Percentiles rank a stretch among this genome's conserved stretches.
These are phyloP conservation scores for Biston betularia DNA, from an alignment of 2,888 invertebrate species.

Conservation along the genomic window DNA sequence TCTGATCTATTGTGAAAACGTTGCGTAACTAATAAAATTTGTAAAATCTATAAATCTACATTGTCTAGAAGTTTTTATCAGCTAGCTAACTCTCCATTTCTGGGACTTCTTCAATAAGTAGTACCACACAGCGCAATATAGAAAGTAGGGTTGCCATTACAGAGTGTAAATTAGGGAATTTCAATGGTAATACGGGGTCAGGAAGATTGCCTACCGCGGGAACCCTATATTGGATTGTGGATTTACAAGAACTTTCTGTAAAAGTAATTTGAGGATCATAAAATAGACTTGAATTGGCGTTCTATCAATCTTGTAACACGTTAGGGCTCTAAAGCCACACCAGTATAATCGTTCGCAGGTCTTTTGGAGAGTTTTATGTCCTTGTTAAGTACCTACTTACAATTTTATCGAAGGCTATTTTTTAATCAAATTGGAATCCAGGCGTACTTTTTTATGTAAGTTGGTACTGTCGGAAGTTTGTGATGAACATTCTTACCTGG, in stretches of 20 bases:
- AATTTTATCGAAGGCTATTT: background rate
- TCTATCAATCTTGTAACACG: conserved; percentile 17
- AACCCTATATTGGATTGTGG: conserved; percentile 53
- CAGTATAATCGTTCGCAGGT: conserved; percentile 6
- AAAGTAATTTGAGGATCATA: conserved; percentile 30
- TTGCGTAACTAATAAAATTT: background rate
- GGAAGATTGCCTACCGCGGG: conserved; percentile 47
- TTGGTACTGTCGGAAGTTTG: background rate
- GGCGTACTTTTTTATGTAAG: background rate
- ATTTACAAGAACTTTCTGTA: conserved; percentile 43
- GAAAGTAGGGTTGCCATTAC: conserved; percentile 51
- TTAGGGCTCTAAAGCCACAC: background rate
- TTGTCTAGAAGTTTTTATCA: background rate
- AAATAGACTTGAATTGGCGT: conserved; percentile 18
- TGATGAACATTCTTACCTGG: conserved; percentile 13
- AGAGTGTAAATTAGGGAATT: conserved; percentile 62
- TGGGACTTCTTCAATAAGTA: conserved; percentile 23
- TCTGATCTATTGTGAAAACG: no score
- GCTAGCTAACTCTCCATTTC: background rate
- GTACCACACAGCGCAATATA: conserved; percentile 41
- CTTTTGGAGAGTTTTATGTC: background rate
- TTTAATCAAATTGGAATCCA: background rate
- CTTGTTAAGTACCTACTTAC: background rate
- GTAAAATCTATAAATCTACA: no score
- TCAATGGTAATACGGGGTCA: conserved; percentile 58